Percentiles rank a stretch among this genome's conserved stretches.
phyloP scores from a whole-genome alignment of 2,113 vertebrate species.

The Proteles cristata region DNA sequence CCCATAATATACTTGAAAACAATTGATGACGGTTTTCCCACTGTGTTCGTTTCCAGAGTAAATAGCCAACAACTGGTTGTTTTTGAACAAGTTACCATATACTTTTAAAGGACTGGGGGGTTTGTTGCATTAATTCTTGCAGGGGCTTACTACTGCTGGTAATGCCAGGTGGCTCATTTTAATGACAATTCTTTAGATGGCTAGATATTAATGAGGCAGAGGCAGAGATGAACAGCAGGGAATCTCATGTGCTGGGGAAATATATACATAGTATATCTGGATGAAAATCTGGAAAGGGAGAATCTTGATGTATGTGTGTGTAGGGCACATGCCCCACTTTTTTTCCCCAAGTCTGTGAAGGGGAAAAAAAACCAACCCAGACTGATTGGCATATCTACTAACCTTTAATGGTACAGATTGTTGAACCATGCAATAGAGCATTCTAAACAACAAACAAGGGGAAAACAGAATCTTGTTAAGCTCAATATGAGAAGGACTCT shows the following conservation, averaged over 20 bases:
- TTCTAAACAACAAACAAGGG: slow-evolving; percentile 37
- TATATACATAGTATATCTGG: background rate
- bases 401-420: slow-evolving; percentile 10
- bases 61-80: background rate
- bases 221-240: background rate
- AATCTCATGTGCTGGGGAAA: background rate
- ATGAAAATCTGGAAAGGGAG: background rate
- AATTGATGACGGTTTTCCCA: background rate
- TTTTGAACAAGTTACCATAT: background rate
- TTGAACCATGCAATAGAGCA: background rate
- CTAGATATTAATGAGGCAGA: background rate
- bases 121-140: background rate
- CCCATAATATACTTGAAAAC: background rate
- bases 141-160: background rate
- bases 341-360: background rate
- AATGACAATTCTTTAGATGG: background rate
- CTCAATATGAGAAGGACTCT: slow-evolving; percentile 66
- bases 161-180: background rate
- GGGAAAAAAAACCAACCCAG: background rate
- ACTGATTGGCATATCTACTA: background rate
- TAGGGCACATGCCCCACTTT: background rate
- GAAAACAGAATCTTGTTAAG: slow-evolving; percentile 55
- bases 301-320: background rate
- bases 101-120: background rate
- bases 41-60: background rate